Evolutionary conservation across 1,140 invertebrate genomes (phyloP).

Genomic region (Lethocerus indicus): DNA sequence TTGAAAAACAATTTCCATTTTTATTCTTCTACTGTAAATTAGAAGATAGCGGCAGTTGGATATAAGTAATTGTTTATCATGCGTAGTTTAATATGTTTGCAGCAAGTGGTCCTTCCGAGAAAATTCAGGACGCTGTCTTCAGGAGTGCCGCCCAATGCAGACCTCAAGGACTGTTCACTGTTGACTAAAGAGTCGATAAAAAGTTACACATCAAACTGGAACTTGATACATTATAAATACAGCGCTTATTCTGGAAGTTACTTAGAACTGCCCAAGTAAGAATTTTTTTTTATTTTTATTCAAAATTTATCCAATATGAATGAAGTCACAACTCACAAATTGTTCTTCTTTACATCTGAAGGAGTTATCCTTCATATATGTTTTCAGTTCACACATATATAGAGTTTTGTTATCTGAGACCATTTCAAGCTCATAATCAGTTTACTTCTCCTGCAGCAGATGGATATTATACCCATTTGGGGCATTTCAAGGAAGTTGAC

Average conservation of each 20-base stretch:
- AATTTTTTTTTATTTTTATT: slow-evolving; percentile 6
- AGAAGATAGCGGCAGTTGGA: no score
- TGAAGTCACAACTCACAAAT: no score
- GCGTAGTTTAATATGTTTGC: slow-evolving; percentile 15
- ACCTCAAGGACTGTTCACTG: slow-evolving; percentile 37
- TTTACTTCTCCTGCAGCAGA: background rate
- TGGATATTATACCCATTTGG: background rate
- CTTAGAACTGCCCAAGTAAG: slow-evolving; percentile 65
- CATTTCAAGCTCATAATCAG: no score
- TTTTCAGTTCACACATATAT: no score
- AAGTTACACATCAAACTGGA: slow-evolving; percentile 74
- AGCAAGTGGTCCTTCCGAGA: slow-evolving; percentile 64
- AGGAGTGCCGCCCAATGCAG: slow-evolving; percentile 38
- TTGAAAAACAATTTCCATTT: no score
- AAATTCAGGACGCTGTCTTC: slow-evolving; percentile 57
- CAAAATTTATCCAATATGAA: no score
- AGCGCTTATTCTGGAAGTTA: slow-evolving; percentile 66
- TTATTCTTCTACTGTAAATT: no score
- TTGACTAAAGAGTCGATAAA: slow-evolving; percentile 74
- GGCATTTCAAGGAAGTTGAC: background rate
- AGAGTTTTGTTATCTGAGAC: no score
- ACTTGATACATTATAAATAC: slow-evolving; percentile 77
- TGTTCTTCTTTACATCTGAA: no score
- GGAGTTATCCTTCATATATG: no score
- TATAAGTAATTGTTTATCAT: no score